These are phyloP conservation scores for Cerceris ruficornis DNA, from an alignment of 2,888 invertebrate genomes.

Conservation along the genomic window DNA sequence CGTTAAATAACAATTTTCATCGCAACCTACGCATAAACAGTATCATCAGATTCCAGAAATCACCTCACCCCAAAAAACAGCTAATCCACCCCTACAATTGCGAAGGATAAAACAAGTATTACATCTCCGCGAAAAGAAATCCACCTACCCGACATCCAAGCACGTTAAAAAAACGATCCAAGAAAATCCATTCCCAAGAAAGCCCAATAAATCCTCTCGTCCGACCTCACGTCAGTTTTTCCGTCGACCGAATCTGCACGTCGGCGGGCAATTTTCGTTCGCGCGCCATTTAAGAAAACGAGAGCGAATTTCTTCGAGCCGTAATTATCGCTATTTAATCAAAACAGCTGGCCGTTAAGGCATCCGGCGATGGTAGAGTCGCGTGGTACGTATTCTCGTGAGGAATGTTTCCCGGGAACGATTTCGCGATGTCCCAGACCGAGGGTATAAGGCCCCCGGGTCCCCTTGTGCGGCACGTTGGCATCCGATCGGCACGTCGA, in stretches of 20 bases:
- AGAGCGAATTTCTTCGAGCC: slow-evolving; percentile 19
- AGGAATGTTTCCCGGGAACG: slow-evolving; percentile 50
- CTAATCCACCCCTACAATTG: too few relatives aligned
- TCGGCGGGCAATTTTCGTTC: neutral
- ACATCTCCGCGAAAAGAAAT: too few relatives aligned
- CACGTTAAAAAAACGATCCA: too few relatives aligned
- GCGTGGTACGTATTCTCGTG: slow-evolving; percentile 33
- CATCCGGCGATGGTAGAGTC: slow-evolving; percentile 44
- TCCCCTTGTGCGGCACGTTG: slow-evolving; percentile 1
- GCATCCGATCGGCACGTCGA: slow-evolving; percentile 71
- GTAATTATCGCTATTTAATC: slow-evolving; percentile 57
- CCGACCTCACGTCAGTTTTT: neutral
- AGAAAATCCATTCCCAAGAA: too few relatives aligned
- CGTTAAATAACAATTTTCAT: too few relatives aligned
- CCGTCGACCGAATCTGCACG: neutral
- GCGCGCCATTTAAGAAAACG: slow-evolving; percentile 2
- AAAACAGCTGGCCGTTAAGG: slow-evolving; percentile 48
- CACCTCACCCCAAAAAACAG: too few relatives aligned
- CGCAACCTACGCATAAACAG: too few relatives aligned
- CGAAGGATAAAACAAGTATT: too few relatives aligned
- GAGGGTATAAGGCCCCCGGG: slow-evolving; percentile 22
- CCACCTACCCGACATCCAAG: too few relatives aligned
- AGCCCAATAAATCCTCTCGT: too few relatives aligned
- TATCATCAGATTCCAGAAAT: too few relatives aligned
- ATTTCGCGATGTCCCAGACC: slow-evolving; percentile 25